These are phyloP conservation scores for Watersipora subatra DNA, from an alignment of 1,140 invertebrate genomes.

Conservation along the genomic window DNA sequence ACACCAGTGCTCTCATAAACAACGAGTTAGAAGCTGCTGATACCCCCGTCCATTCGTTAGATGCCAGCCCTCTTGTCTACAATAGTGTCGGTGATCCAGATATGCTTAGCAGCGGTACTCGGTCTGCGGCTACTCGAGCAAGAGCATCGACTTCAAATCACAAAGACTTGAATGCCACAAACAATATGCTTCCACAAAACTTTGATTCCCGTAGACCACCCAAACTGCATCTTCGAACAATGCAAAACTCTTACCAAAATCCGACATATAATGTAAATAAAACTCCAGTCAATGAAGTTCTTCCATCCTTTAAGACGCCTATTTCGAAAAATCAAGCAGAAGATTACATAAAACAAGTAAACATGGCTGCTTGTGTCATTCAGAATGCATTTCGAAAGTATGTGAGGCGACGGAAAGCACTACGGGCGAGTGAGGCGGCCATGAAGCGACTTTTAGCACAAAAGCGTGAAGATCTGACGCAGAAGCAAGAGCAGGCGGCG, in stretches of 20 bases:
- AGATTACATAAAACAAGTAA: conserved; percentile 29
- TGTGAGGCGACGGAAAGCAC: conserved; percentile 8
- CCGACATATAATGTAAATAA: conserved; percentile 28
- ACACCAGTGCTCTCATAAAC: not conserved
- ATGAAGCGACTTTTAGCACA: conserved; percentile 25
- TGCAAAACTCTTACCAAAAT: conserved; percentile 39
- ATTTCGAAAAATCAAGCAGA: conserved; percentile 19
- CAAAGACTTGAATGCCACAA: not conserved
- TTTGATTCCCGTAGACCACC: conserved; percentile 34
- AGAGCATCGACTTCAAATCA: not conserved
- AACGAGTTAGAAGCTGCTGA: not conserved
- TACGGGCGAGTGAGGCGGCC: conserved; percentile 23
- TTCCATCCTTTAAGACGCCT: conserved; percentile 7
- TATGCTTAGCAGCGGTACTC: too few relatives aligned
- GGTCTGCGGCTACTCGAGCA: not conserved
- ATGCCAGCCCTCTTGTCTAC: not conserved
- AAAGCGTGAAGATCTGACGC: conserved; percentile 22
- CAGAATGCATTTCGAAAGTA: conserved; percentile 27
- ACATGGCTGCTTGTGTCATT: conserved; percentile 29
- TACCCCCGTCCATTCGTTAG: not conserved
- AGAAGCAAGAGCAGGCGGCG: conserved; percentile 10
- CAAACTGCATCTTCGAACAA: conserved; percentile 27
- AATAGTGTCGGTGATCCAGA: not conserved
- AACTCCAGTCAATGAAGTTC: conserved; percentile 33
- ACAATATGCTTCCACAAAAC: conserved; percentile 5